A percentile compares a stretch with the other conserved stretches of the same genome.
phyloP scores from a whole-genome alignment of 2,113 vertebrate species.

The Pseudorasbora parva region DNA sequence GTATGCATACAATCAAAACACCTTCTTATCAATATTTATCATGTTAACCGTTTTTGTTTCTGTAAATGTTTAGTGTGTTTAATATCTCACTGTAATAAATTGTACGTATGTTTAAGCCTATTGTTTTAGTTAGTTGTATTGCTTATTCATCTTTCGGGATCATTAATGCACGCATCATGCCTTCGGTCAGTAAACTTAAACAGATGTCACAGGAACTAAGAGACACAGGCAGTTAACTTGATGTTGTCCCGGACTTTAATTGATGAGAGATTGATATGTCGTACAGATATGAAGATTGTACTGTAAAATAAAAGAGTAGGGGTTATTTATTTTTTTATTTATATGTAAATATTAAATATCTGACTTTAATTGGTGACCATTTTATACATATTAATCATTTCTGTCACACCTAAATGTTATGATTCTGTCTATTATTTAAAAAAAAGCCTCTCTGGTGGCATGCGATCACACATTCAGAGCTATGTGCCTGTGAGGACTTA shows the following conservation, averaged over 20 bases:
- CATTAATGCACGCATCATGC: neutral
- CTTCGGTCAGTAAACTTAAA: conserved; percentile 14
- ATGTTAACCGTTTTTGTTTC: neutral
- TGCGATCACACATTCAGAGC: neutral
- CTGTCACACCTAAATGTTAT: neutral
- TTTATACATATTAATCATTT: too few species aligned
- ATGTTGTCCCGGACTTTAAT: neutral
- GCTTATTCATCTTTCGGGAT: neutral
- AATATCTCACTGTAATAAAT: neutral
- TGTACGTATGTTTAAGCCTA: neutral
- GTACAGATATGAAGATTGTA: neutral
- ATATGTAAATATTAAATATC: too few species aligned
- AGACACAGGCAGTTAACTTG: conserved; percentile 27
- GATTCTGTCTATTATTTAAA: neutral
- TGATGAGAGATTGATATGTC: conserved; percentile 41
- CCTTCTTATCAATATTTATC: conserved; percentile 3
- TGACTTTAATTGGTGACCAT: too few species aligned
- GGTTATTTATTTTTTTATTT: too few species aligned
- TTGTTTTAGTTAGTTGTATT: neutral
- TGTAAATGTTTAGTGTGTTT: neutral
- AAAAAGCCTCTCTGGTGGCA: neutral
- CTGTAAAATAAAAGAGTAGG: neutral
- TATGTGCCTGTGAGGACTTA: neutral
- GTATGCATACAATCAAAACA: conserved; percentile 7
- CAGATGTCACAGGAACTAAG: conserved; percentile 29